Evolutionary conservation across 2,797 vertebrate genomes (phyloP).

Genomic region (Tamandua tetradactyla): DNA sequence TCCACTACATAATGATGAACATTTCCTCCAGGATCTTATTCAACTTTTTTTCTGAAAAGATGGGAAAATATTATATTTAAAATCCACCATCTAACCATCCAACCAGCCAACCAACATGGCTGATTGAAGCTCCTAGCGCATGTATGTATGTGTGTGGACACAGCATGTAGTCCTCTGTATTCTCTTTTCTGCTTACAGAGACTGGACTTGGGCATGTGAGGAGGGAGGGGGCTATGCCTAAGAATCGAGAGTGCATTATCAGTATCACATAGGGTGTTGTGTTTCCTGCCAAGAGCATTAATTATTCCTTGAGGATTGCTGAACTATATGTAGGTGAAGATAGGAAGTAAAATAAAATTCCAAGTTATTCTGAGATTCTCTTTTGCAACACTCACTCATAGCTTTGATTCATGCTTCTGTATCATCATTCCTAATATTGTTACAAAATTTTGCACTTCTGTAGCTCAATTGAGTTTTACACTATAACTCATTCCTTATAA

Average conservation of each 20-base stretch:
- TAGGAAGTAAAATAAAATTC: neutral
- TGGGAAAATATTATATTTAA: neutral
- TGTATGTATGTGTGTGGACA: neutral
- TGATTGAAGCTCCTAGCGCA: neutral
- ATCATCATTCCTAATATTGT: neutral
- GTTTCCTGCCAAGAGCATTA: neutral
- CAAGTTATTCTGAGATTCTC: neutral
- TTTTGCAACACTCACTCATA: neutral
- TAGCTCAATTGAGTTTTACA: neutral
- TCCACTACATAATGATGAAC: neutral
- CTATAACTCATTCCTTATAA: neutral
- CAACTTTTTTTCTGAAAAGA: neutral
- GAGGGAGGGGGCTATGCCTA: neutral
- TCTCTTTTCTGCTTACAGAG: neutral
- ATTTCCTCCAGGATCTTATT: neutral
- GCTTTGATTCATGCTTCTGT: neutral
- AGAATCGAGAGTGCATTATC: neutral
- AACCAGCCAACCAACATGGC: neutral
- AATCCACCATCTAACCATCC: neutral
- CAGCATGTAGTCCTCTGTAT: accelerated
- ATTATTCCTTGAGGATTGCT: neutral
- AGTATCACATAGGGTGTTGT: neutral
- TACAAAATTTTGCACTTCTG: neutral
- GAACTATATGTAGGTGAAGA: neutral
- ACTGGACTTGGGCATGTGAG: neutral